Evolutionary conservation across 2,888 invertebrate genomes (phyloP).

Genomic region (Lacanobia oleracea): DNA sequence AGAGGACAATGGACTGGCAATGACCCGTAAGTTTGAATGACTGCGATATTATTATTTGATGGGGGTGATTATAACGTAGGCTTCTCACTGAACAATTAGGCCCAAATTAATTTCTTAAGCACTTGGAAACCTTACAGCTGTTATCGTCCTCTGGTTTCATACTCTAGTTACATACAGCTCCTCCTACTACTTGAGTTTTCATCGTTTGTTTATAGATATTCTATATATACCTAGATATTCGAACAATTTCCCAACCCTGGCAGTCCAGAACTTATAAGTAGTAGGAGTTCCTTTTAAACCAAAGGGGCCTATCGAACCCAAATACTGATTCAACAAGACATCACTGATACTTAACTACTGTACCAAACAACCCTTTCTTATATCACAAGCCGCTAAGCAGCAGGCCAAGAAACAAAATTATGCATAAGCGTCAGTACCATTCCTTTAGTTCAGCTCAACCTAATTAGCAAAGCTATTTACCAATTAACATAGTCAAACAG

Average conservation of each 20-base stretch:
- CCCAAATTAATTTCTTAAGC: too few species aligned
- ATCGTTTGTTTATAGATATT: too few species aligned
- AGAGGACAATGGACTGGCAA: conserved; percentile 42
- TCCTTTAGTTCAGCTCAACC: conserved; percentile 33
- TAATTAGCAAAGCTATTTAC: conserved; percentile 59
- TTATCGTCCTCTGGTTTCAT: too few species aligned
- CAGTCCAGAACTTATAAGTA: too few species aligned
- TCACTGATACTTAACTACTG: not conserved
- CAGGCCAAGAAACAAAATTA: conserved; percentile 11
- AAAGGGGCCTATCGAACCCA: not conserved
- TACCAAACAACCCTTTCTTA: not conserved
- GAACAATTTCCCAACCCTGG: too few species aligned
- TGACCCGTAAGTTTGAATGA: conserved; percentile 28
- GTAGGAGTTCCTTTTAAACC: not conserved
- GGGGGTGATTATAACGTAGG: not conserved
- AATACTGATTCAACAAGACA: not conserved
- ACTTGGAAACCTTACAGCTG: too few species aligned
- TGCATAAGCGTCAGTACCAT: conserved; percentile 7
- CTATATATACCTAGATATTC: too few species aligned
- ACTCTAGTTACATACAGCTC: too few species aligned
- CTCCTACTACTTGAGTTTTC: too few species aligned
- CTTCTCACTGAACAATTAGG: too few species aligned
- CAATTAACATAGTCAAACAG: conserved; percentile 52
- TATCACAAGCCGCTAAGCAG: not conserved
- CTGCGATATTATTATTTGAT: conserved; percentile 2